Percentiles rank a stretch among this genome's conserved stretches.
Evolutionary conservation across 2,113 vertebrate genomes (phyloP).

Genomic region (Amazona guildingii): DNA sequence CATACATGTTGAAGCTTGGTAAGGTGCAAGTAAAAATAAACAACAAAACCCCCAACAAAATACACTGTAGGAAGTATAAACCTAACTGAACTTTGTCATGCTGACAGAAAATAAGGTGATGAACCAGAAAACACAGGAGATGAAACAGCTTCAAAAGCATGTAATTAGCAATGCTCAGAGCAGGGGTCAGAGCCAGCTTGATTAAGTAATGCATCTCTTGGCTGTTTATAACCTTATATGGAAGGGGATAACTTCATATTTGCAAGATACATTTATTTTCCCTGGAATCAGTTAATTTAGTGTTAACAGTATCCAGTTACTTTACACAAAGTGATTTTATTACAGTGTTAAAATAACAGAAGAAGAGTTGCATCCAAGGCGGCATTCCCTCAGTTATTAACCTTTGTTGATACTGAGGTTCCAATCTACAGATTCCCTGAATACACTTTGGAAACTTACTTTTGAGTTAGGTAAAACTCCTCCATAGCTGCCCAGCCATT

Average conservation of each 20-base stretch:
- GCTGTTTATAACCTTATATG: neutral
- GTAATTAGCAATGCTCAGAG: neutral
- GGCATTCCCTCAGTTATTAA: neutral
- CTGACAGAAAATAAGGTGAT: neutral
- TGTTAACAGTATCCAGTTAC: neutral
- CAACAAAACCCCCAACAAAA: neutral
- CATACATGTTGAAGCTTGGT: neutral
- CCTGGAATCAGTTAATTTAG: neutral
- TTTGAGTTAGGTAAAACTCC: neutral
- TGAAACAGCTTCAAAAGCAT: neutral
- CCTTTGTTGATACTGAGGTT: neutral
- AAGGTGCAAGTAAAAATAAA: neutral
- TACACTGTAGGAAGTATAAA: neutral
- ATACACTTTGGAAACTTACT: neutral
- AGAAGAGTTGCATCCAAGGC: neutral
- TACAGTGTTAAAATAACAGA: neutral
- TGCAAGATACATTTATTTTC: neutral
- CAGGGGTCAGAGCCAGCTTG: slow-evolving; percentile 1
- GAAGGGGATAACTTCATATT: slow-evolving; percentile 9
- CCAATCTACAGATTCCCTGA: neutral
- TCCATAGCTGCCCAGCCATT: neutral
- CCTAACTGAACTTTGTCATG: neutral
- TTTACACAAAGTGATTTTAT: neutral
- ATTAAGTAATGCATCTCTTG: neutral
- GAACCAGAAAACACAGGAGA: neutral